Conservation (phyloP, 1,140 invertebrate species). For the Chrysomallon squamiferum region DNA sequence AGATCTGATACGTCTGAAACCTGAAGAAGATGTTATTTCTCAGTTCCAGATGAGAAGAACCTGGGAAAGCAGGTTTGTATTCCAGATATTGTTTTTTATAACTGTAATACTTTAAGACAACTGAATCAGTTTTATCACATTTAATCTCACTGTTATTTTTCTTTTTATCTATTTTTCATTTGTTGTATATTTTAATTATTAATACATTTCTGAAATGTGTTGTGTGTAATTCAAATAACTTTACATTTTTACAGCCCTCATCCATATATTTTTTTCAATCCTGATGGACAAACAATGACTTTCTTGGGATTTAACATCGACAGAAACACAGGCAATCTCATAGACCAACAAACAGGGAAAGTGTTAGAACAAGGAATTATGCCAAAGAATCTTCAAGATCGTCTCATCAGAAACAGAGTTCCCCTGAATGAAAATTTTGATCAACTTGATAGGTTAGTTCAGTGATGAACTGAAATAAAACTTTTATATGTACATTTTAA, state of each 20-base stretch:
- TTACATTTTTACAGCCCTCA: constrained; percentile 43
- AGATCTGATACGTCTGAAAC: too few species aligned
- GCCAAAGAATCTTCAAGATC: constrained; percentile 27
- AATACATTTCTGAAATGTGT: too few species aligned
- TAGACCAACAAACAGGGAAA: constrained; percentile 36
- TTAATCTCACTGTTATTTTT: too few species aligned
- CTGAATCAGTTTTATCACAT: too few species aligned
- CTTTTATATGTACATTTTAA: too few species aligned
- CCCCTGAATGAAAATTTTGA: constrained; percentile 53
- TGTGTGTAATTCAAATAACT: too few species aligned
- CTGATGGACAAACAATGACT: constrained; percentile 44
- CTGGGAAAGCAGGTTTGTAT: constrained; percentile 39
- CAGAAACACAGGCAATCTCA: constrained; percentile 34
- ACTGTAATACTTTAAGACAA: too few species aligned
- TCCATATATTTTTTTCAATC: constrained; percentile 57
- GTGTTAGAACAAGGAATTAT: constrained; percentile 35
- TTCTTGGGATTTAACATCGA: constrained; percentile 55
- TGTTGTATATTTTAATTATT: too few species aligned
- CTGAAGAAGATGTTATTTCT: constrained; percentile 15
- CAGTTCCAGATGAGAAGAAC: constrained; percentile 45
- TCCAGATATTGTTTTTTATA: too few species aligned
- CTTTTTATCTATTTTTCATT: too few species aligned
- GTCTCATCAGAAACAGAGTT: constrained; percentile 40
- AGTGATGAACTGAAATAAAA: too few species aligned
- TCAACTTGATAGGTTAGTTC: constrained; percentile 41